Conservation (phyloP, 1,140 invertebrate genomes). For the Drosophila oshimai region DNA sequence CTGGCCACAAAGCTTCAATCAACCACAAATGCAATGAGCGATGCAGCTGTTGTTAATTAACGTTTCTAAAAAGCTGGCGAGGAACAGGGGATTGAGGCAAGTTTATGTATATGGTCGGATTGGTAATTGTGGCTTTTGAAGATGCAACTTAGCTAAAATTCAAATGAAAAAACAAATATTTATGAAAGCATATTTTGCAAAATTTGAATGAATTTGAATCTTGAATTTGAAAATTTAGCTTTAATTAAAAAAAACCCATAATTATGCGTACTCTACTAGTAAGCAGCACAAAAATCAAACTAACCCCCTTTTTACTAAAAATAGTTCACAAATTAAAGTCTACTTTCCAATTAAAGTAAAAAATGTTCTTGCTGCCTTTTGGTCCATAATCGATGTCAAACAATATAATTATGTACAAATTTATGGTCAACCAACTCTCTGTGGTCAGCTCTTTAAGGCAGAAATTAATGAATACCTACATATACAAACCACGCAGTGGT, state of each 20-base stretch:
- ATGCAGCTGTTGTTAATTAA: conserved; percentile 41
- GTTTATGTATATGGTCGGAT: not conserved
- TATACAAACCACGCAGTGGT: not conserved
- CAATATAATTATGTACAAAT: conserved; percentile 32
- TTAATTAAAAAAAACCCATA: not conserved
- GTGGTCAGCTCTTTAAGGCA: conserved; percentile 12
- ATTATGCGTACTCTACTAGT: too few species aligned
- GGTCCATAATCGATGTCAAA: not conserved
- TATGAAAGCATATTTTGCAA: not conserved
- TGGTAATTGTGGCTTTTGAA: conserved; percentile 5
- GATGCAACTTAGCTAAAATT: not conserved
- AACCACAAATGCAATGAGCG: conserved; percentile 34
- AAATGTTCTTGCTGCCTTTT: not conserved
- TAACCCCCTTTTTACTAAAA: too few species aligned
- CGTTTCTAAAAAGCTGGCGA: conserved; percentile 6
- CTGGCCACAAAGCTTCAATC: conserved; percentile 35
- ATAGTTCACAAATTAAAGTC: not conserved
- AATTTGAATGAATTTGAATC: too few species aligned
- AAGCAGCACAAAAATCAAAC: too few species aligned
- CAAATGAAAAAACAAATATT: not conserved
- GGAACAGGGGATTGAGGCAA: not conserved
- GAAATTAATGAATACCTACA: conserved; percentile 7
- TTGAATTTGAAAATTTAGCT: too few species aligned
- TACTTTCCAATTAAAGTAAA: not conserved
- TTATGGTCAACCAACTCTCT: conserved; percentile 1